Base-by-base conservation (phyloP, 2,797 vertebrate species). In the Ambastaia sidthimunki region DNA sequence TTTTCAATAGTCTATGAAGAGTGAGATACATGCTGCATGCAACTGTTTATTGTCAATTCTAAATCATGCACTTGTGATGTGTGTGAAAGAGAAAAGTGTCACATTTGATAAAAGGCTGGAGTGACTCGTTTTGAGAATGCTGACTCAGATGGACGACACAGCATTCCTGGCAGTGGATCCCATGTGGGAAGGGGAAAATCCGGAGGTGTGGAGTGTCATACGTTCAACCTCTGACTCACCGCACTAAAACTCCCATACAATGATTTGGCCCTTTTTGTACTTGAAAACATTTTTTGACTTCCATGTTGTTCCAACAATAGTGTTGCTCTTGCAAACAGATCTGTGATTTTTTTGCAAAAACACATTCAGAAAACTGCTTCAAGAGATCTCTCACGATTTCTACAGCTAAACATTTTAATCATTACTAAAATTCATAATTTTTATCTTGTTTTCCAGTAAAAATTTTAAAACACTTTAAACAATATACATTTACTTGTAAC, bases 101-200 rank as follows among this genome's bases (percentile, higher is more conserved):
- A 48, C 34, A 23, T 25, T 23, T 52, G 44, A 65, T 52, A 52
- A 48, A 52, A 37, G 19, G 3, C 55, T 71, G 44, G 44, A 52
- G 44, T 31, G 69, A 72, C 31, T 79, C 48, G 52, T 79, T 72
- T 65, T 54, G 50, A 66, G 31, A 65, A 54, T 65, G 59, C 69
- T 72, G 77, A 79, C 21, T 79, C 70, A 71, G 37, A 71, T 41
- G 55, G 57, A 67, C 71, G 44, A 71, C 57, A 41, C 67, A 34
- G 48, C 66, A 81, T 76, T 76, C 80, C 48, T n/a, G 73, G 28
- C 55, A 52, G 18, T 47, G 70, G 21, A 52, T 54, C 18, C 19
- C 15, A 66, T 69, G 48, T 55, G 34, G 31, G 81, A 70, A 55
- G 2, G 37, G 23, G 60, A 65, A 55, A 66, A 66, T 72, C 69